Percentiles rank a stretch among this genome's conserved stretches.
Conservation (phyloP, 2,113 vertebrate genomes). For the Argyrosomus japonicus region DNA sequence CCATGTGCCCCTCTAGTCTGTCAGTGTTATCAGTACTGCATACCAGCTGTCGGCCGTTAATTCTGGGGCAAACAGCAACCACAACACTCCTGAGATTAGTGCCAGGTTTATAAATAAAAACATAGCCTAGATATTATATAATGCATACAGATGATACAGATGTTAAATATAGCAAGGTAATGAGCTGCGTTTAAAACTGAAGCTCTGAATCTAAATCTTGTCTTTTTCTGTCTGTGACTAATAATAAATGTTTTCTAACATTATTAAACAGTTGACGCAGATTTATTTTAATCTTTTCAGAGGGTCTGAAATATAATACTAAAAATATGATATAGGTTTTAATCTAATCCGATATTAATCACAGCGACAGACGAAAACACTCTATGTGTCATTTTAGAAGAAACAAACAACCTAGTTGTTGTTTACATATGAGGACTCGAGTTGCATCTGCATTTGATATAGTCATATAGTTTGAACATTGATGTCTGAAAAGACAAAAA, state of each 20-base stretch:
- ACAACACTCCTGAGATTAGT: slow-evolving; percentile 8
- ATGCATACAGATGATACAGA: slow-evolving; percentile 14
- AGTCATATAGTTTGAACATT: too few relatives aligned
- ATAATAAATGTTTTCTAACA: not conserved
- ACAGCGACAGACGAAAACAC: not conserved
- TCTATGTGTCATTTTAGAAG: not conserved
- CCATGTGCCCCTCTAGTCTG: too few relatives aligned
- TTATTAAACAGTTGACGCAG: too few relatives aligned
- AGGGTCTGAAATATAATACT: too few relatives aligned
- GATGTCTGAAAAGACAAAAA: not conserved
- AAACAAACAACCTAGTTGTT: not conserved
- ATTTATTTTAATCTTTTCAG: too few relatives aligned
- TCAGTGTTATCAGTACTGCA: not conserved
- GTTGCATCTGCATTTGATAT: not conserved
- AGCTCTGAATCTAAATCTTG: not conserved
- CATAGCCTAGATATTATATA: slow-evolving; percentile 28
- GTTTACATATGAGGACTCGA: not conserved
- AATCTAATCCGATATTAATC: not conserved
- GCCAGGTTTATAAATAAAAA: slow-evolving; percentile 12
- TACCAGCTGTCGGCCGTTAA: not conserved
- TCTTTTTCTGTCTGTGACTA: not conserved
- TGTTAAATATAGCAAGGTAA: slow-evolving; percentile 2
- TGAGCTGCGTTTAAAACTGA: not conserved
- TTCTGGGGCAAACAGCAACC: slow-evolving; percentile 3
- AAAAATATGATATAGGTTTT: too few relatives aligned